Evolutionary conservation across 2,797 vertebrate genomes (phyloP).

Genomic region (Tenualosa ilisha): DNA sequence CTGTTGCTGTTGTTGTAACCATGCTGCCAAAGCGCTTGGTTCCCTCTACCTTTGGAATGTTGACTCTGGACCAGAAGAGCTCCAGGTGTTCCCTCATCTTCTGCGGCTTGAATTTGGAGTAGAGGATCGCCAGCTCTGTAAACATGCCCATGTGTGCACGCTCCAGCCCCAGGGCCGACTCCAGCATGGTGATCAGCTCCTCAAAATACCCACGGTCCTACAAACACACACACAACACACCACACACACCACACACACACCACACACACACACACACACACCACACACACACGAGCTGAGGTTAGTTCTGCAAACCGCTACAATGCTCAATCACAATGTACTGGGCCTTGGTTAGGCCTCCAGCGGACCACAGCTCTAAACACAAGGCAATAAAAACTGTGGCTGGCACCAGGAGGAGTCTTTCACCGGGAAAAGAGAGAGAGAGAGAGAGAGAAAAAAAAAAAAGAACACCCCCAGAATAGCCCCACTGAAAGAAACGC

Average conservation of each 20-base stretch:
- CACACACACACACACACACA: constrained; percentile 8
- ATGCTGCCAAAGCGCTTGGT: background rate
- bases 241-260: too few relatives aligned
- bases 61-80: constrained; percentile 98
- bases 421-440: background rate
- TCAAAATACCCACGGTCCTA: constrained; percentile 98
- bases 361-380: background rate
- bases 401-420: background rate
- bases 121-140: constrained; percentile 97
- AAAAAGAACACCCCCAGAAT: background rate
- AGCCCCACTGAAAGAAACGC: background rate
- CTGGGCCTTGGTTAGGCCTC: background rate
- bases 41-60: constrained; percentile 94
- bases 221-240: background rate
- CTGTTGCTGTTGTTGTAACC: background rate
- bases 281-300: background rate
- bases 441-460: too few relatives aligned
- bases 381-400: constrained; percentile 5
- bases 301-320: background rate
- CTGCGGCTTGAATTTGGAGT: constrained; percentile 99
- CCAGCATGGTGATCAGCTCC: constrained; percentile 97
- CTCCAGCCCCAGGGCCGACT: constrained; percentile 94
- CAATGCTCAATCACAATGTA: background rate
- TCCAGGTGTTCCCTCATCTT: constrained; percentile 99
- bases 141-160: constrained; percentile 99